Percentiles rank a stretch among this genome's conserved stretches.
phyloP scores from a whole-genome alignment of 92 coral and sea anemone genomes.

The Porites evermanni region DNA sequence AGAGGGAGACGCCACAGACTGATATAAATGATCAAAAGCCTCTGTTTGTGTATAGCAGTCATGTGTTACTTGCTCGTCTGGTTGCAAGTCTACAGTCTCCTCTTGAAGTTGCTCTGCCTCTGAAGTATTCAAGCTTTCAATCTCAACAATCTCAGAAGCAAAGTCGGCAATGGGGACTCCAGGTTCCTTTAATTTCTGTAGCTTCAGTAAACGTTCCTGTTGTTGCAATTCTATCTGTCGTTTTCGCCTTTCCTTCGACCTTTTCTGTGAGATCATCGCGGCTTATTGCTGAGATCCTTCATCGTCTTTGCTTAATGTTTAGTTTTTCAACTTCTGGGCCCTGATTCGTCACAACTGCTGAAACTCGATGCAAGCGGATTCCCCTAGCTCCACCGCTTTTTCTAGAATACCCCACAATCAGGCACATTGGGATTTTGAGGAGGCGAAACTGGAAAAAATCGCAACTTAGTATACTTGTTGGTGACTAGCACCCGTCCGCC shows the following conservation, averaged over 20 bases:
- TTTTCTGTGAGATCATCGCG: background rate
- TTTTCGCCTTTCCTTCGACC: background rate
- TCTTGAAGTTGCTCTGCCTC: constrained; percentile 29
- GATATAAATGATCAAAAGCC: background rate
- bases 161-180: constrained; percentile 33
- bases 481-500: constrained; percentile 17
- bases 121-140: constrained; percentile 18
- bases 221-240: background rate
- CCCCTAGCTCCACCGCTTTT: too few relatives aligned
- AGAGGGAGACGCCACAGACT: background rate
- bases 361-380: too few relatives aligned
- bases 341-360: too few relatives aligned
- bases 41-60: background rate
- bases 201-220: constrained; percentile 34
- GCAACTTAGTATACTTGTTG: constrained; percentile 10
- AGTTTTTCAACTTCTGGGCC: too few relatives aligned
- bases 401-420: background rate
- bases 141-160: constrained; percentile 26
- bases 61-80: background rate
- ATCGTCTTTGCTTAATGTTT: too few relatives aligned
- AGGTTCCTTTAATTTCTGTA: constrained; percentile 37
- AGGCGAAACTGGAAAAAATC: constrained; percentile 18
- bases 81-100: background rate
- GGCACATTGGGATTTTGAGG: constrained; percentile 32
- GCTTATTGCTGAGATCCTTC: background rate